These are phyloP conservation scores for Platanista minor DNA, from an alignment of 2,113 vertebrate genomes.

Conservation along the genomic window DNA sequence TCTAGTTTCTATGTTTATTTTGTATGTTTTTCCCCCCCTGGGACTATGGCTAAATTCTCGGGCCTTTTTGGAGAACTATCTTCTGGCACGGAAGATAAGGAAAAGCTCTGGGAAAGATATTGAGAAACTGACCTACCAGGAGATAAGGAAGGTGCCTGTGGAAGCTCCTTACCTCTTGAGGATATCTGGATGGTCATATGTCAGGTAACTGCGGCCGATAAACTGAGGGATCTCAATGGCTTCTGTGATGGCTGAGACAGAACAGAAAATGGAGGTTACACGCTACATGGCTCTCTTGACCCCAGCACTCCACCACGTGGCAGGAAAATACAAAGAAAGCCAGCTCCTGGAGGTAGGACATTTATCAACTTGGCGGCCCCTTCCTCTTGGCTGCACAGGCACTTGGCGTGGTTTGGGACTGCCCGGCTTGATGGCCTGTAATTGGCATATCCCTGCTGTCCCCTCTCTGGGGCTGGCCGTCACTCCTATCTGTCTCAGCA, in stretches of 20 bases:
- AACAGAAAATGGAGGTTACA: conserved; percentile 8
- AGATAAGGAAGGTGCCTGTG: not conserved
- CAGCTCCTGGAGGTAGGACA: not conserved
- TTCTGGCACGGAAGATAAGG: not conserved
- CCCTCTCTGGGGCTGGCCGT: not conserved
- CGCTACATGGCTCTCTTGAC: not conserved
- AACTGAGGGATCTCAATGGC: conserved; percentile 98
- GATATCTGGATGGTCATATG: conserved; percentile 90
- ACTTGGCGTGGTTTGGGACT: not conserved
- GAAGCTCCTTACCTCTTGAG: conserved; percentile 87
- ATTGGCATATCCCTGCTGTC: not conserved
- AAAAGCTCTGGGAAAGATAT: not conserved
- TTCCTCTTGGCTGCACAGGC: not conserved
- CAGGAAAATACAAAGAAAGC: not conserved
- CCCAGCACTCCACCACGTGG: conserved; percentile 56
- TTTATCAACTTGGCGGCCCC: not conserved
- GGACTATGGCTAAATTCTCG: not conserved
- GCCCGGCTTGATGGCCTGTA: not conserved
- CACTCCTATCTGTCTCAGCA: not conserved
- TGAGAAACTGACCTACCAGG: not conserved
- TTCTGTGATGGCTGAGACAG: conserved; percentile 89
- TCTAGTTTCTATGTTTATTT: conserved; percentile 42
- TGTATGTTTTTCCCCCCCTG: rapidly evolving
- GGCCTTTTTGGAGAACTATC: not conserved
- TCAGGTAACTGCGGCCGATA: conserved; percentile 95